These are phyloP conservation scores for Muscicapa comitata DNA, from an alignment of 2,797 vertebrate genomes.

Conservation along the genomic window DNA sequence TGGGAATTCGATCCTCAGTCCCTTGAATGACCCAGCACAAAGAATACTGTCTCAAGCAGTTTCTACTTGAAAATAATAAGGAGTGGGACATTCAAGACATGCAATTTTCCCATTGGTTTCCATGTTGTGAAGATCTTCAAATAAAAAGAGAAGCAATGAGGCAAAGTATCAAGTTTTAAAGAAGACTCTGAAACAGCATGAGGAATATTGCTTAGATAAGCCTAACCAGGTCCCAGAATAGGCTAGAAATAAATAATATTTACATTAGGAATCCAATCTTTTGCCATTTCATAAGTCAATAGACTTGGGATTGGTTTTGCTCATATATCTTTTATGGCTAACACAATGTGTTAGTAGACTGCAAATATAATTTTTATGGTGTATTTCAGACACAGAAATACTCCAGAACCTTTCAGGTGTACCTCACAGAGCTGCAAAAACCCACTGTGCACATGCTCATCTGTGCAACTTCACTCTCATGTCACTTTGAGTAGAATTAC, in stretches of 20 bases:
- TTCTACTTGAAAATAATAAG: not conserved
- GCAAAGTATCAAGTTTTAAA: not conserved
- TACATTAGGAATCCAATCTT: not conserved
- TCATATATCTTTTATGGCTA: not conserved
- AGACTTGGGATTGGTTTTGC: not conserved
- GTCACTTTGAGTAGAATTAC: not conserved
- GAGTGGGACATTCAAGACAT: not conserved
- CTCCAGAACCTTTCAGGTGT: not conserved
- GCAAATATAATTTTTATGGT: not conserved
- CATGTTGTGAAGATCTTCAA: not conserved
- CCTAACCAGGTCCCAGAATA: not conserved
- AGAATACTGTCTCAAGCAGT: not conserved
- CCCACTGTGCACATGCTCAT: not conserved
- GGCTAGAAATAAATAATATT: slow-evolving; percentile 7
- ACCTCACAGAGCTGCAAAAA: not conserved
- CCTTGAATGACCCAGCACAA: not conserved
- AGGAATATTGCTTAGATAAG: not conserved
- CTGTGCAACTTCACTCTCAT: not conserved
- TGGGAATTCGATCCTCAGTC: not conserved
- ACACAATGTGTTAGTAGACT: not conserved
- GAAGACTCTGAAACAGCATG: not conserved
- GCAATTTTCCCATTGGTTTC: not conserved
- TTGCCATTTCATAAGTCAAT: not conserved
- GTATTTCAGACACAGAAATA: not conserved
- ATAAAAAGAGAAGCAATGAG: not conserved